Conservation (phyloP, 2,888 invertebrate species). For the Onthophagus sagittarius region DNA sequence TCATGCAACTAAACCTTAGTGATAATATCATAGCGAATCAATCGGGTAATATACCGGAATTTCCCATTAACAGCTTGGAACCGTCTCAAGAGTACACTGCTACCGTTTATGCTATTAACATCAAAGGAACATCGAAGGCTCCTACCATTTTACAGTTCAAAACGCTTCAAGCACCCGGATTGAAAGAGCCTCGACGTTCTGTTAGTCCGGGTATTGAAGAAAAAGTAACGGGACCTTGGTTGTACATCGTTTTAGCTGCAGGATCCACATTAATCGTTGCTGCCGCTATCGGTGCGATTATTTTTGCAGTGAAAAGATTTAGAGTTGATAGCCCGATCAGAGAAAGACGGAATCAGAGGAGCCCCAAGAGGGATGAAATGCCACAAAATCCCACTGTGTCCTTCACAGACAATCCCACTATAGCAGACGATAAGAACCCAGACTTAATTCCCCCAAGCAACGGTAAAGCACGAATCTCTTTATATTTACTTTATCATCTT, state of each 20-base stretch:
- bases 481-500: not conserved
- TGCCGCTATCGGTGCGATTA: conserved; percentile 43
- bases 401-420: conserved; percentile 39
- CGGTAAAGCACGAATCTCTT: conserved; percentile 37
- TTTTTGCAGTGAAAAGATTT: conserved; percentile 43
- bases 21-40: conserved; percentile 46
- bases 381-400: conserved; percentile 42
- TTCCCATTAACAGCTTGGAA: conserved; percentile 51
- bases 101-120: conserved; percentile 63
- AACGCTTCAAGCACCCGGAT: conserved; percentile 50
- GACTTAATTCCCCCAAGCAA: conserved; percentile 48
- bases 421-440: conserved; percentile 48
- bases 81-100: conserved; percentile 50
- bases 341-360: conserved; percentile 38
- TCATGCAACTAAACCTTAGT: conserved; percentile 41
- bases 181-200: conserved; percentile 49
- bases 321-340: conserved; percentile 45
- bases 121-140: conserved; percentile 56
- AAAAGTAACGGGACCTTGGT: conserved; percentile 39
- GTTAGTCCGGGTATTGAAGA: conserved; percentile 39
- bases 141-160: conserved; percentile 47
- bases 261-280: conserved; percentile 47
- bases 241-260: conserved; percentile 45
- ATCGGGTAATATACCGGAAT: conserved; percentile 47
- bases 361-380: conserved; percentile 41